Evolutionary conservation across 2,888 invertebrate species (phyloP), one percentile per base, ranked within the genome.

Genomic region (Azorinus chamasolen): DNA sequence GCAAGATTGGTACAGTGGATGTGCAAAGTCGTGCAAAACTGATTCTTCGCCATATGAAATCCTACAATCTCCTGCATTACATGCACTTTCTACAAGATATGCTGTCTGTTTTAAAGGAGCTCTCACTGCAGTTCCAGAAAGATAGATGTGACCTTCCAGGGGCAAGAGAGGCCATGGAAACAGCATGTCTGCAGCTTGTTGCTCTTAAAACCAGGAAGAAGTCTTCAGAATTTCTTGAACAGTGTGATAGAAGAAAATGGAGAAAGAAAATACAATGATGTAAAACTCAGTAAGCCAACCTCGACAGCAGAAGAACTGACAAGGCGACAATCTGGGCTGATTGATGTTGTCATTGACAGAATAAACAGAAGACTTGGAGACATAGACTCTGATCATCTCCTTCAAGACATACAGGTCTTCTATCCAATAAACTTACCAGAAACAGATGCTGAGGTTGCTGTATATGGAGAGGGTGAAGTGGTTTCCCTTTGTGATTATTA

Each of bases 41-140:
- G 4, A 43, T 72, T 10, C 20, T 68, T 6, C 58, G 51, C 16
- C 55, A 48, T 3, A 2, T 71, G 51, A 62, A 46, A 58, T 41
- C 50, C 46, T 65, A 66, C 20, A 66, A 55, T 10, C 54, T 76
- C 5, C 70, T 82, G 3, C 46, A 54, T 32, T 76, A 69, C 37
- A 79, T 79, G 71, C 68, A 66, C 43, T 83, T 83, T 51, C 39
- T 83, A 16, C 62, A 48, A n/a, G 79, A 76, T 55, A 43, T 75
- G 6, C 46, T 75, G n/a, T 14, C 32, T 20, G 48, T 78, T 32
- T 25, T 82, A 10, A 71, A 65, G 41, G 71, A 64, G 12, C 25
- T 81, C 1, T 63, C 70, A 12, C 70, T 79, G 18, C 27, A 79
- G 25, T 83, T 77, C 43, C 76, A 79, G 57, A 71, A 62, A 46